Percentiles rank a stretch among this genome's conserved stretches.
These are phyloP conservation scores for Etheostoma cragini DNA, from an alignment of 2,113 vertebrate genomes.

Conservation along the genomic window DNA sequence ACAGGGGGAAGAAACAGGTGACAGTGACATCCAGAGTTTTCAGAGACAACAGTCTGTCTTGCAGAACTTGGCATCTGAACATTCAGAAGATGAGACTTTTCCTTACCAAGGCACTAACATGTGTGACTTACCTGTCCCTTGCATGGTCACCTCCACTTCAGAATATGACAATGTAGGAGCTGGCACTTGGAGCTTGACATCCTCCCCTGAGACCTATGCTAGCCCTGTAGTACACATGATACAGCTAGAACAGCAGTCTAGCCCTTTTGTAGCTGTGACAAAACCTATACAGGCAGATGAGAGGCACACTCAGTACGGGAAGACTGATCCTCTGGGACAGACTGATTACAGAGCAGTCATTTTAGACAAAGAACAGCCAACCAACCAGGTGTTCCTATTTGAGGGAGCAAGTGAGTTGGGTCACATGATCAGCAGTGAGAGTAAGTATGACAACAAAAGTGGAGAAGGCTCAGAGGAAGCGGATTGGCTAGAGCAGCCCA, in stretches of 20 bases:
- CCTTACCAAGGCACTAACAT: conserved; percentile 13
- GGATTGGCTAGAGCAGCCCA: conserved; percentile 58
- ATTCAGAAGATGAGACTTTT: conserved; percentile 23
- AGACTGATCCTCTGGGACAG: conserved; percentile 16
- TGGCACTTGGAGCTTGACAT: conserved; percentile 63
- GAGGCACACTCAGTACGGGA: conserved; percentile 35
- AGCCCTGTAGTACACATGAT: conserved; percentile 59
- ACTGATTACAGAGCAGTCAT: conserved; percentile 14
- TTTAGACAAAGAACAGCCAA: conserved; percentile 35
- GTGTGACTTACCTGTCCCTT: conserved; percentile 61
- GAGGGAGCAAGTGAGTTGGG: conserved; percentile 43
- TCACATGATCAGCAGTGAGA: conserved; percentile 33
- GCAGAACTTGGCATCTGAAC: conserved; percentile 25
- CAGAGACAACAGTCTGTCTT: not conserved
- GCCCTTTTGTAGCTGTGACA: conserved; percentile 74
- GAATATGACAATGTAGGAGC: conserved; percentile 82
- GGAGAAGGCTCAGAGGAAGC: conserved; percentile 35
- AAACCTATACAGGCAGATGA: conserved; percentile 42
- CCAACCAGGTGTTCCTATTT: conserved; percentile 71
- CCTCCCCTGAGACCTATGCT: conserved; percentile 65
- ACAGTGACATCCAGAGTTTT: conserved; percentile 4
- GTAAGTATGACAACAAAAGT: conserved; percentile 45
- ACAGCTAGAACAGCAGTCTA: conserved; percentile 73
- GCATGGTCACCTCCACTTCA: conserved; percentile 79
- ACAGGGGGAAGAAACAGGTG: conserved; percentile 29